Conservation (phyloP, 2,113 vertebrate genomes). For the Sceloporus tristichus region DNA sequence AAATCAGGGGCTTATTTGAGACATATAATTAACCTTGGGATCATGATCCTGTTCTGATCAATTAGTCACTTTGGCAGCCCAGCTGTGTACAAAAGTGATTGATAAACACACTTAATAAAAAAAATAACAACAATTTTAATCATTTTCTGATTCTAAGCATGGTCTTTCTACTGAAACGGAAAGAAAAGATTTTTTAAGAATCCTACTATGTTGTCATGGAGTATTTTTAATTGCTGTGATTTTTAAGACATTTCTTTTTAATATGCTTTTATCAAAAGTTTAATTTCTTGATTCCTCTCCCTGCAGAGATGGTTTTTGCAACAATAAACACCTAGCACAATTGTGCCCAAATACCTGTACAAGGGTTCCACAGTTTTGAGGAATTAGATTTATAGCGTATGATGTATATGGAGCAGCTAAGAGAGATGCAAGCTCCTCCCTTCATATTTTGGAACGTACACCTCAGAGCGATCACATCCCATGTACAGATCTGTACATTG, state of each 20-base stretch:
- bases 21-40: constrained; percentile 2
- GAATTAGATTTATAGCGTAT: neutral
- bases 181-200: too few relatives aligned
- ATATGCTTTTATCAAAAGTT: constrained; percentile 31
- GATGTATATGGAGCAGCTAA: neutral
- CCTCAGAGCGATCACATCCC: neutral
- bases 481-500: neutral
- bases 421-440: too few relatives aligned
- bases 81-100: too few relatives aligned
- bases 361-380: neutral
- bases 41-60: neutral
- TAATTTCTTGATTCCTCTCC: constrained; percentile 6
- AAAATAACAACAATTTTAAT: constrained; percentile 11
- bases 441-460: neutral
- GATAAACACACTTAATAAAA: too few relatives aligned
- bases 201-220: neutral
- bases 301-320: constrained; percentile 13
- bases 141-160: constrained; percentile 41
- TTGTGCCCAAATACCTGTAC: neutral
- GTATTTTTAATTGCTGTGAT: constrained; percentile 44
- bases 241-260: constrained; percentile 26
- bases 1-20: constrained; percentile 2
- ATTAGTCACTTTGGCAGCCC: too few relatives aligned
- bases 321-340: constrained; percentile 23
- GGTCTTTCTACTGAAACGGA: constrained; percentile 49